A percentile compares a stretch with the other conserved stretches of the same genome.
These are phyloP conservation scores for Pygoscelis antarcticus DNA, from an alignment of 2,113 vertebrate genomes.

Conservation along the genomic window DNA sequence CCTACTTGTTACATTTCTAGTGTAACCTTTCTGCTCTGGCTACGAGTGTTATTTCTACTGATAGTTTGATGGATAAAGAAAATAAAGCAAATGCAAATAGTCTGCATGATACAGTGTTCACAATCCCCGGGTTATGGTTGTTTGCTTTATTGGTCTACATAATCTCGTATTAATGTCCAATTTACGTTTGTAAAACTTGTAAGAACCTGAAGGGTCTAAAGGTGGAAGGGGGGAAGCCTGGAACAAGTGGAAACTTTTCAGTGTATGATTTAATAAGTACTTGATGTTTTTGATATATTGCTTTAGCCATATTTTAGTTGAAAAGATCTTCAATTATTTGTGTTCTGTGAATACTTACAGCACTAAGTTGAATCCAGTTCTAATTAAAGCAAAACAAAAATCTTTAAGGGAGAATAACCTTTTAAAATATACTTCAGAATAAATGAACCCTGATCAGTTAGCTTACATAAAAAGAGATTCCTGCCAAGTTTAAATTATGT, in stretches of 20 bases:
- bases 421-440: not conserved
- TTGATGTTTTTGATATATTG: not conserved
- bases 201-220: not conserved
- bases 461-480: not conserved
- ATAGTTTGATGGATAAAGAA: not conserved
- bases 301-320: not conserved
- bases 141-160: not conserved
- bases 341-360: not conserved
- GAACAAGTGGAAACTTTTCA: not conserved
- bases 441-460: not conserved
- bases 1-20: not conserved
- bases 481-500: constrained; percentile 5
- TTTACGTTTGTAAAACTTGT: not conserved
- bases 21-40: not conserved
- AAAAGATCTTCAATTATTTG: not conserved
- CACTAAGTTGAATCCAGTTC: not conserved
- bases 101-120: not conserved
- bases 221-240: not conserved
- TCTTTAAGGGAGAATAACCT: not conserved
- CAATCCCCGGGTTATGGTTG: not conserved
- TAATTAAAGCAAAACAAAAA: not conserved
- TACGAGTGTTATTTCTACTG: not conserved
- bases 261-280: not conserved
- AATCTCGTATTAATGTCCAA: too few relatives aligned
- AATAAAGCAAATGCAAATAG: not conserved